Percentiles rank a stretch among this genome's conserved stretches.
These are phyloP conservation scores for Dysdera silvatica DNA, from an alignment of 1,140 invertebrate genomes.

Conservation along the genomic window DNA sequence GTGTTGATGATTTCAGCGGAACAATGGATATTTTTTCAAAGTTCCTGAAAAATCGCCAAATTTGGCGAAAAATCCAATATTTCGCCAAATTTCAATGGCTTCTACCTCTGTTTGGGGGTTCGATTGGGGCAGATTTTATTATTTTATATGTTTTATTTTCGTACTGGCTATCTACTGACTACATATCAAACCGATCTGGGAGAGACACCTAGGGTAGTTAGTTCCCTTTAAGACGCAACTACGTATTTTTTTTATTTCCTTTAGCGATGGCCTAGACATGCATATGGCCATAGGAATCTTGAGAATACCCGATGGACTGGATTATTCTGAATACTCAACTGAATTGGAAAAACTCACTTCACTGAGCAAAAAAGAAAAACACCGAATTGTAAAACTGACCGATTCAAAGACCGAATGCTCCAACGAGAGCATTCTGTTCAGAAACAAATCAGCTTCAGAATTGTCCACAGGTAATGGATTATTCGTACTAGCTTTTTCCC, in stretches of 20 bases:
- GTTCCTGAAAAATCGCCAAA: not conserved
- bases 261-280: conserved; percentile 45
- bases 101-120: no score
- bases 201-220: no score
- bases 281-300: conserved; percentile 51
- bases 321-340: conserved; percentile 32
- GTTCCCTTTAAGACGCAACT: not conserved
- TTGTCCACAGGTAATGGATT: conserved; percentile 18
- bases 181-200: no score
- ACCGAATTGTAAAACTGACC: not conserved
- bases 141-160: not conserved
- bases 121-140: not conserved
- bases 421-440: conserved; percentile 3
- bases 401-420: not conserved
- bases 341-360: conserved; percentile 2
- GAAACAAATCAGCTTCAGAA: conserved; percentile 24
- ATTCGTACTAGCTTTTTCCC: not conserved
- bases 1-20: no score
- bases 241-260: no score
- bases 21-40: not conserved
- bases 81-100: no score
- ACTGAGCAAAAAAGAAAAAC: conserved; percentile 11
- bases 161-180: no score
- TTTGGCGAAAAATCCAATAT: no score
- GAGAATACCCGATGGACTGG: conserved; percentile 47